A percentile compares a stretch with the other conserved stretches of the same genome.
Conservation (phyloP, 2,888 invertebrate species). For the Synanthedon vespiformis region DNA sequence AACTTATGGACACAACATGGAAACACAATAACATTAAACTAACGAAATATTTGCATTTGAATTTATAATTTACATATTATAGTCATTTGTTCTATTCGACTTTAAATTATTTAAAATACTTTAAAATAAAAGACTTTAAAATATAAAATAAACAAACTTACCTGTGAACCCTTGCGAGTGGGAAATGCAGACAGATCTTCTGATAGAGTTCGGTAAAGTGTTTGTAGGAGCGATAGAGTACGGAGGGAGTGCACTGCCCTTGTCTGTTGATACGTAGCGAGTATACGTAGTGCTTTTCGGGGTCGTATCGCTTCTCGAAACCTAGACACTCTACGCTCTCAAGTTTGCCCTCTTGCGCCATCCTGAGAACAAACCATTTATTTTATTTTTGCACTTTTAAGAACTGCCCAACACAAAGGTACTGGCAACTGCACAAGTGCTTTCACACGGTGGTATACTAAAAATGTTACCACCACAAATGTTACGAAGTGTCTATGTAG, state of each 20-base stretch:
- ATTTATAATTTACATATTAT: background rate
- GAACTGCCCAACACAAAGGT: too few relatives aligned
- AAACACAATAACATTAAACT: too few relatives aligned
- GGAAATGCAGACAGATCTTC: constrained; percentile 92
- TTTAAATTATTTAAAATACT: too few relatives aligned
- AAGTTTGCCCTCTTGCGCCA: constrained; percentile 90
- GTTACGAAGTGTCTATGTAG: background rate
- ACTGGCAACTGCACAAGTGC: background rate
- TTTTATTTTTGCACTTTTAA: background rate
- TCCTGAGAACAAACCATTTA: constrained; percentile 58
- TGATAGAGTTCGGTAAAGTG: constrained; percentile 97
- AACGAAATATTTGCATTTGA: too few relatives aligned
- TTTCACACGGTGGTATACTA: background rate
- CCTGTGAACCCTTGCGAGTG: constrained; percentile 91
- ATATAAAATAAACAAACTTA: too few relatives aligned
- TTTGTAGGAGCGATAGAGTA: constrained; percentile 93
- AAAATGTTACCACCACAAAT: background rate
- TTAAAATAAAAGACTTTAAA: too few relatives aligned
- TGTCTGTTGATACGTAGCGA: constrained; percentile 86
- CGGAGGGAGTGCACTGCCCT: constrained; percentile 86
- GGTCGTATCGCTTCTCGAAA: constrained; percentile 95
- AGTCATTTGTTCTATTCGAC: background rate
- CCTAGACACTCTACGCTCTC: constrained; percentile 86
- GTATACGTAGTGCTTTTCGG: constrained; percentile 97
- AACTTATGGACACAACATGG: too few relatives aligned